phyloP scores from a whole-genome alignment of 2,888 invertebrate genomes.

The Lumbricus terrestris region DNA sequence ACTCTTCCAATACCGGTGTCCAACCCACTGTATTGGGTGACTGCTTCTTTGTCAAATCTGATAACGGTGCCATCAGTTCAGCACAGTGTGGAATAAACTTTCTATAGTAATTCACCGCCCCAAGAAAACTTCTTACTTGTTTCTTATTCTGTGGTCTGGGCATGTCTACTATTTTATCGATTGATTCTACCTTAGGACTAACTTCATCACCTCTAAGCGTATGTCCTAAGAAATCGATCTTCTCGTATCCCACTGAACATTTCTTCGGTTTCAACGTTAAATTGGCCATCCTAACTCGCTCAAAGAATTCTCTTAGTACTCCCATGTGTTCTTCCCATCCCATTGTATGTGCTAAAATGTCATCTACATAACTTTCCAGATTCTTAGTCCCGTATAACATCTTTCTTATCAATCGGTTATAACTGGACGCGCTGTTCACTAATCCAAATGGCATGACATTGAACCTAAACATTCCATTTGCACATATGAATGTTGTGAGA shows the following conservation, averaged over 20 bases:
- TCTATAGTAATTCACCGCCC: background rate
- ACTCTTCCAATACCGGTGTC: too few species aligned
- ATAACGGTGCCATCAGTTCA: background rate
- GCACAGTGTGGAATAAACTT: background rate
- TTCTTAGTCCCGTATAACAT: too few species aligned
- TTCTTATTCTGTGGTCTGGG: background rate
- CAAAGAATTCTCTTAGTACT: too few species aligned
- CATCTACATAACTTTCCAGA: too few species aligned
- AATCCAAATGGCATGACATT: too few species aligned
- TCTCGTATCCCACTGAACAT: background rate
- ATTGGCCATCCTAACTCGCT: background rate
- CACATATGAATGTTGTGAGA: background rate
- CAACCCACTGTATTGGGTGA: too few species aligned
- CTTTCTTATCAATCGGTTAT: too few species aligned
- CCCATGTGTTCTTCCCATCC: too few species aligned
- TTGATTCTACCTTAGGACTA: background rate
- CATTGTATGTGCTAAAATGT: too few species aligned
- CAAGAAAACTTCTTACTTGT: background rate
- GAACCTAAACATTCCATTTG: background rate
- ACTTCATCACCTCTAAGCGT: background rate
- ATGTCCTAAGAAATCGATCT: background rate
- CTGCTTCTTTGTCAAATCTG: background rate
- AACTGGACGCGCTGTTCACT: too few species aligned
- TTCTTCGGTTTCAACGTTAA: background rate
- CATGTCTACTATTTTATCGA: too few species aligned